Conservation (phyloP, 2,113 vertebrate species). For the Clarias batrachus region DNA sequence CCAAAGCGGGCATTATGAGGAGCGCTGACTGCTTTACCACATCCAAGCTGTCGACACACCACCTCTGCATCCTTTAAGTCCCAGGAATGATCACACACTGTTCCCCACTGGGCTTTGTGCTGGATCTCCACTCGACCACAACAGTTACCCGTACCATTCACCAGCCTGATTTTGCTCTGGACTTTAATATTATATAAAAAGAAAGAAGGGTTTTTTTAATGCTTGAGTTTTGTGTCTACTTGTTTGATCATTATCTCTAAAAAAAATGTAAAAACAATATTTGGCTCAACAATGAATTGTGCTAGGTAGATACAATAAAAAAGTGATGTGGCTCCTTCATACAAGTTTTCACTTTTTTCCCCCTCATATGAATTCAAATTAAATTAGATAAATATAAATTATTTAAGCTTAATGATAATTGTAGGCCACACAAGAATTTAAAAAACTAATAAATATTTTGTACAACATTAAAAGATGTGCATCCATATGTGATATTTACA, state of each 20-base stretch:
- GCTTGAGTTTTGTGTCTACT: background rate
- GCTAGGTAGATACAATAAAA: background rate
- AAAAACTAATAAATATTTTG: too few species aligned
- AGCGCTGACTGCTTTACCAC: too few species aligned
- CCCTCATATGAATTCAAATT: too few species aligned
- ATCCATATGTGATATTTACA: too few species aligned
- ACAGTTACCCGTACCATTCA: slow-evolving; percentile 51
- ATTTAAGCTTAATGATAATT: too few species aligned
- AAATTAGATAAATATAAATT: too few species aligned
- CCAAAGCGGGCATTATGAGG: too few species aligned
- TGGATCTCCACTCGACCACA: slow-evolving; percentile 67
- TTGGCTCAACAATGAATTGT: background rate
- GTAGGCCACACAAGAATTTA: too few species aligned
- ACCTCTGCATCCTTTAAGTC: background rate
- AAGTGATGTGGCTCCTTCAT: too few species aligned
- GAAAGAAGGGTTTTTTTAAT: background rate
- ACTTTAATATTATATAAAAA: slow-evolving; percentile 47
- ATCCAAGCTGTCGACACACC: too few species aligned
- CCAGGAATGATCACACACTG: slow-evolving; percentile 64
- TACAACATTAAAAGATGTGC: too few species aligned
- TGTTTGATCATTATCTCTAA: background rate
- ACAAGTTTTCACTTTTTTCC: too few species aligned
- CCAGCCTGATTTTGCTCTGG: slow-evolving; percentile 49
- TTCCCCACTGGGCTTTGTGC: slow-evolving; percentile 55
- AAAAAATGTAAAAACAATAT: background rate